A percentile compares a stretch with the other conserved stretches of the same genome.
Evolutionary conservation across 2,797 vertebrate species (phyloP).

Genomic region (Oreonectes daqikongensis): DNA sequence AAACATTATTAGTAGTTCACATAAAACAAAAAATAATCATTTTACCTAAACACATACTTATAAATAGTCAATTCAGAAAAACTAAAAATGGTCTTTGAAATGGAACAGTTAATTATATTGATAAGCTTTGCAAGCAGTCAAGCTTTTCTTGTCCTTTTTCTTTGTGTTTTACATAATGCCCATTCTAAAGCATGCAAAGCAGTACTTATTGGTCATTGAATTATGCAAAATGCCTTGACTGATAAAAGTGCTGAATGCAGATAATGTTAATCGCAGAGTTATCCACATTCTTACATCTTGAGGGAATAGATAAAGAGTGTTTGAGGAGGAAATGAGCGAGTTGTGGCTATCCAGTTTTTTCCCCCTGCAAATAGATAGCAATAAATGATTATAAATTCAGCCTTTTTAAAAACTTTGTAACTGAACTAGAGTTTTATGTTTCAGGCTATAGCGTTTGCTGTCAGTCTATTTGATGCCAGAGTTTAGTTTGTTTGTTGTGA

Average conservation of each 20-base stretch:
- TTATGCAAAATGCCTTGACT: slow-evolving; percentile 40
- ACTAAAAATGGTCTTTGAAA: too few species aligned
- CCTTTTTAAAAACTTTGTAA: neutral
- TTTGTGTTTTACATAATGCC: slow-evolving; percentile 3
- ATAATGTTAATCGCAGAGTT: slow-evolving; percentile 28
- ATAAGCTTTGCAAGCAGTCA: neutral
- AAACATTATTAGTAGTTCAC: too few species aligned
- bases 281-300: slow-evolving; percentile 21
- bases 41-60: too few species aligned
- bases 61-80: too few species aligned
- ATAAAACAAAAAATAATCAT: too few species aligned
- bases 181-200: slow-evolving; percentile 10
- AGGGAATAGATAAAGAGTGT: slow-evolving; percentile 30
- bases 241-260: slow-evolving; percentile 33
- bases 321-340: slow-evolving; percentile 20
- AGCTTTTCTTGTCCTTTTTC: neutral
- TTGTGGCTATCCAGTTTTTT: slow-evolving; percentile 15
- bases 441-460: neutral
- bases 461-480: neutral
- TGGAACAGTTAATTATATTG: neutral
- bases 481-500: neutral
- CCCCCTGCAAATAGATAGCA: slow-evolving; percentile 8
- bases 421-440: neutral
- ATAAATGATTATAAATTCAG: slow-evolving; percentile 1
- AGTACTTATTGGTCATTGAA: slow-evolving; percentile 25